These are phyloP conservation scores for Sula dactylatra DNA, from an alignment of 2,113 vertebrate species.

Conservation along the genomic window DNA sequence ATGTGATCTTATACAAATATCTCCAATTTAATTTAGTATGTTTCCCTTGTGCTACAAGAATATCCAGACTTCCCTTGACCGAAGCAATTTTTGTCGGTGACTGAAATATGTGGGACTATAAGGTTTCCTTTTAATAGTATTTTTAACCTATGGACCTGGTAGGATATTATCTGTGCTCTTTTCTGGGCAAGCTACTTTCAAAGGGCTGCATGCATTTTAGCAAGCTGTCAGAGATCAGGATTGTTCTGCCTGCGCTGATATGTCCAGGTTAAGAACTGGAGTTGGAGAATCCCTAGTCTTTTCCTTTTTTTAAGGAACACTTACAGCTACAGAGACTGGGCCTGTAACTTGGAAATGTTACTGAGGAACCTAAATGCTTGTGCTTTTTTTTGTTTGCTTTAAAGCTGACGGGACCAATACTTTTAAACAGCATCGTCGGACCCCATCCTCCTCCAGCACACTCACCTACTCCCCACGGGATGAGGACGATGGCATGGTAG, in stretches of 20 bases:
- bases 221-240: not conserved
- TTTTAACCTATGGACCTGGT: not conserved
- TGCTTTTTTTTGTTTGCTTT: not conserved
- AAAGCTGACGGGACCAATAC: conserved; percentile 83
- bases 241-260: not conserved
- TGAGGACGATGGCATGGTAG: conserved; percentile 95
- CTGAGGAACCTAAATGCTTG: not conserved
- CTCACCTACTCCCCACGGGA: conserved; percentile 91
- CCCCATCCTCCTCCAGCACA: conserved; percentile 92
- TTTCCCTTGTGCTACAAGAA: not conserved
- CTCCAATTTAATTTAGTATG: not conserved
- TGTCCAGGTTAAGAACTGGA: not conserved
- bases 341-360: not conserved
- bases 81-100: not conserved
- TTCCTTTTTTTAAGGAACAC: not conserved
- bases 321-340: not conserved
- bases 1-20: not conserved
- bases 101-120: not conserved
- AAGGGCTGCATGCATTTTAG: not conserved
- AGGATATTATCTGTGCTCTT: not conserved
- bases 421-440: conserved; percentile 93
- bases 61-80: not conserved
- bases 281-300: not conserved
- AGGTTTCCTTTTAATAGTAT: not conserved
- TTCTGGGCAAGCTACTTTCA: not conserved